Conservation (phyloP, 1,140 invertebrate genomes). For the Paraescarpia echinospica region DNA sequence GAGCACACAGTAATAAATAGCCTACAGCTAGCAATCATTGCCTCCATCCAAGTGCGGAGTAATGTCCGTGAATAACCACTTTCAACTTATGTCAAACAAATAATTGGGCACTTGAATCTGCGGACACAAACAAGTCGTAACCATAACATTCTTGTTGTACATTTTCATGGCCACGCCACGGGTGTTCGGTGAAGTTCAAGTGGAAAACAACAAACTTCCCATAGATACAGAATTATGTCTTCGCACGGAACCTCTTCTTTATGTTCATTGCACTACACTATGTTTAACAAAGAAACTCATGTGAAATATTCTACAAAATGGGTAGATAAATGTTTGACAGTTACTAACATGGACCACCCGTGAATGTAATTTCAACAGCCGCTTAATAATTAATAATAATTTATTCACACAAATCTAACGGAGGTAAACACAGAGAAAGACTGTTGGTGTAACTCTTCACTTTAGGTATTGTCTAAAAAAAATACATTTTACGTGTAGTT, state of each 20-base stretch:
- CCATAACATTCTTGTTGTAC: constrained; percentile 1
- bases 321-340: background rate
- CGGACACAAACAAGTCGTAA: background rate
- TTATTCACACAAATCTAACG: background rate
- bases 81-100: constrained; percentile 1
- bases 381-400: background rate
- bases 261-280: background rate
- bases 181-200: background rate
- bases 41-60: background rate
- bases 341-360: background rate
- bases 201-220: background rate
- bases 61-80: constrained; percentile 1
- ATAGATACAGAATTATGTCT: background rate
- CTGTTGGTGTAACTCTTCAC: background rate
- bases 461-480: background rate
- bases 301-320: background rate
- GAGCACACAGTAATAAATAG: constrained; percentile 1
- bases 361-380: background rate
- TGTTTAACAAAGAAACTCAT: background rate
- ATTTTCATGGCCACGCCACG: background rate
- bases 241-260: background rate
- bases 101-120: background rate
- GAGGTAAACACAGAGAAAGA: background rate
- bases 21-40: background rate
- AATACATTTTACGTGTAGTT: too few species aligned